A percentile compares a stretch with the other conserved stretches of the same genome.
These are phyloP conservation scores for Drosophila burlai DNA, from an alignment of 1,140 invertebrate genomes.

Conservation along the genomic window DNA sequence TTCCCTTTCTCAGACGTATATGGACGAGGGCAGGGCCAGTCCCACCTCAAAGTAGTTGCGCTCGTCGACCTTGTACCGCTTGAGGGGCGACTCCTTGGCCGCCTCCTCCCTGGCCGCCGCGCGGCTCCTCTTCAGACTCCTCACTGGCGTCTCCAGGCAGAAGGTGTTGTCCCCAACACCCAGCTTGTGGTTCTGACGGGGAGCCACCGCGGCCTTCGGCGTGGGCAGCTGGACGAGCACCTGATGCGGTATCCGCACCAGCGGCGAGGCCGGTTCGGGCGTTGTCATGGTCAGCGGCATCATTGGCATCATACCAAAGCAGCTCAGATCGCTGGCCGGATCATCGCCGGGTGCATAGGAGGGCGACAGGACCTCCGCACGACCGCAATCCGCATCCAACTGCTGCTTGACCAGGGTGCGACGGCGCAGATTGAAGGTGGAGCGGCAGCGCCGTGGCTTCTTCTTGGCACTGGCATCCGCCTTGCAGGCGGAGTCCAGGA, in stretches of 20 bases:
- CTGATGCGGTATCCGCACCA: constrained; percentile 35
- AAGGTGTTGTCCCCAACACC: constrained; percentile 54
- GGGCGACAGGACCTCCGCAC: constrained; percentile 64
- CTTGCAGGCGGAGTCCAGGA: constrained; percentile 81
- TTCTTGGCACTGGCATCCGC: constrained; percentile 67
- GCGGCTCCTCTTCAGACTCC: constrained; percentile 40
- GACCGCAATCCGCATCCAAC: constrained; percentile 36
- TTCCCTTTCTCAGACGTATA: constrained; percentile 60
- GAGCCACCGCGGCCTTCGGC: constrained; percentile 1
- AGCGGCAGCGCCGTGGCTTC: constrained; percentile 67
- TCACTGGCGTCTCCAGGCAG: constrained; percentile 64
- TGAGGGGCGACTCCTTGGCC: constrained; percentile 62
- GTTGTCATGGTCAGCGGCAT: constrained; percentile 33
- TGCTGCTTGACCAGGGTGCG: constrained; percentile 79
- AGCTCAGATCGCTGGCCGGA: constrained; percentile 80
- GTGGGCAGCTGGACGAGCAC: constrained; percentile 49
- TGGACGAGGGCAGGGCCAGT: constrained; percentile 76
- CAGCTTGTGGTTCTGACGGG: background rate
- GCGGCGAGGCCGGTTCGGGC: constrained; percentile 55
- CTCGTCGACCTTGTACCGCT: constrained; percentile 71
- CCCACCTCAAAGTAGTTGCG: constrained; percentile 81
- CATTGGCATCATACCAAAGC: constrained; percentile 55
- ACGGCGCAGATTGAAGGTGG: constrained; percentile 73
- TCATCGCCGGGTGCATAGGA: constrained; percentile 82
- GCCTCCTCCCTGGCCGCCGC: constrained; percentile 10